A percentile compares a stretch with the other conserved stretches of the same genome.
Evolutionary conservation across 2,888 invertebrate species (phyloP).

Genomic region (Cyclophora punctaria): DNA sequence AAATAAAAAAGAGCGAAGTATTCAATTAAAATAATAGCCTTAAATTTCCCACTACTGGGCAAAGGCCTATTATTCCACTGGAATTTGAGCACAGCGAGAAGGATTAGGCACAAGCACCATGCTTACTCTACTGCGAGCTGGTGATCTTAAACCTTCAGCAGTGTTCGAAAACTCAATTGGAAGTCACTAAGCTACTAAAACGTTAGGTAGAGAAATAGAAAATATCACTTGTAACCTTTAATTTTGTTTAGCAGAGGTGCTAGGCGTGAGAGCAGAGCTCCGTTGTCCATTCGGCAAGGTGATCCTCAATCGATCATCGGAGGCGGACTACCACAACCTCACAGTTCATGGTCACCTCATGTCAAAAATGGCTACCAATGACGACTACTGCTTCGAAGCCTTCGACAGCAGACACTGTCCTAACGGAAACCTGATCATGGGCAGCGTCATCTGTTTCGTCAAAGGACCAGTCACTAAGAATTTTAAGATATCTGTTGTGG

Average conservation of each 20-base stretch:
- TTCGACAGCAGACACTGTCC: slow-evolving; percentile 50
- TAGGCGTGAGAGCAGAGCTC: slow-evolving; percentile 44
- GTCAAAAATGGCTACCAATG: slow-evolving; percentile 26
- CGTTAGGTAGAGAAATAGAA: too few relatives aligned
- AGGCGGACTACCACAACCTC: slow-evolving; percentile 38
- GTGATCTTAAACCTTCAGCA: too few relatives aligned
- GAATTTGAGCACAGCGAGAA: too few relatives aligned
- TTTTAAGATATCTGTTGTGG: slow-evolving; percentile 52
- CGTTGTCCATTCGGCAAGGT: slow-evolving; percentile 40
- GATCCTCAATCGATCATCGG: slow-evolving; percentile 36
- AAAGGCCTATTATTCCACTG: too few relatives aligned
- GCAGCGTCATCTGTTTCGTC: slow-evolving; percentile 51
- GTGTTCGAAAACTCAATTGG: too few relatives aligned
- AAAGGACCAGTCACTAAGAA: slow-evolving; percentile 33
- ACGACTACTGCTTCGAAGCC: slow-evolving; percentile 58
- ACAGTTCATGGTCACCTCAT: slow-evolving; percentile 35
- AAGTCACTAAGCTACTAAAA: too few relatives aligned
- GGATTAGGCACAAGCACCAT: too few relatives aligned
- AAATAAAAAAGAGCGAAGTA: too few relatives aligned
- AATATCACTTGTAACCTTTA: neutral
- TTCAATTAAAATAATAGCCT: too few relatives aligned
- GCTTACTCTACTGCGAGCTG: too few relatives aligned
- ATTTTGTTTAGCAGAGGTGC: slow-evolving; percentile 34
- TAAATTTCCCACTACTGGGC: too few relatives aligned
- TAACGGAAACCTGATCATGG: slow-evolving; percentile 30